These are phyloP conservation scores for Argyrosomus regius DNA, from an alignment of 2,797 vertebrate genomes.

Conservation along the genomic window DNA sequence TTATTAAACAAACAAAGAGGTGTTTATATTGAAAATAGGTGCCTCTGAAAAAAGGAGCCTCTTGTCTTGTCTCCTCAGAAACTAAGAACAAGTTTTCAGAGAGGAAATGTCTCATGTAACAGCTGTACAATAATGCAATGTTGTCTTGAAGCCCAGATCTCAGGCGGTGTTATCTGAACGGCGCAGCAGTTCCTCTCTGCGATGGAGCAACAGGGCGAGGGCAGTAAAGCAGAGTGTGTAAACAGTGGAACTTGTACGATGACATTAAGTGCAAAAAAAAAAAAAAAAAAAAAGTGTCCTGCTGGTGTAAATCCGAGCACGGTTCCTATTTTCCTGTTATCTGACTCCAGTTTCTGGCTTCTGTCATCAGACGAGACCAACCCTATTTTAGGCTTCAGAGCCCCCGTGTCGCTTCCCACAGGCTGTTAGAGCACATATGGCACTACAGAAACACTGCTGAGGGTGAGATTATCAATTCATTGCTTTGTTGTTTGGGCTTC, in stretches of 20 bases:
- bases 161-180: constrained; percentile 37
- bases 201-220: neutral
- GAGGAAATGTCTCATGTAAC: neutral
- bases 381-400: constrained; percentile 72
- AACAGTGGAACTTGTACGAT: constrained; percentile 36
- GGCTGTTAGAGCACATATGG: constrained; percentile 70
- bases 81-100: neutral
- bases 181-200: constrained; percentile 20
- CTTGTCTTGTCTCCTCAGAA: neutral
- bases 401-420: constrained; percentile 59
- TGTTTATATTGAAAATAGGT: neutral
- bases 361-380: constrained; percentile 52
- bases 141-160: neutral
- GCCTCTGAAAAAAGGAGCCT: neutral
- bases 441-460: constrained; percentile 55
- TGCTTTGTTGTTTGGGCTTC: constrained; percentile 49
- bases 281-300: constrained; percentile 32
- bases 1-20: neutral
- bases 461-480: constrained; percentile 64
- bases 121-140: neutral
- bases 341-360: constrained; percentile 34
- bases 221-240: constrained; percentile 43
- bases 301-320: constrained; percentile 34
- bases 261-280: constrained; percentile 31
- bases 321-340: constrained; percentile 50